Base-by-base conservation (phyloP, 2,797 vertebrate genomes). In the Notamacropus eugenii region DNA sequence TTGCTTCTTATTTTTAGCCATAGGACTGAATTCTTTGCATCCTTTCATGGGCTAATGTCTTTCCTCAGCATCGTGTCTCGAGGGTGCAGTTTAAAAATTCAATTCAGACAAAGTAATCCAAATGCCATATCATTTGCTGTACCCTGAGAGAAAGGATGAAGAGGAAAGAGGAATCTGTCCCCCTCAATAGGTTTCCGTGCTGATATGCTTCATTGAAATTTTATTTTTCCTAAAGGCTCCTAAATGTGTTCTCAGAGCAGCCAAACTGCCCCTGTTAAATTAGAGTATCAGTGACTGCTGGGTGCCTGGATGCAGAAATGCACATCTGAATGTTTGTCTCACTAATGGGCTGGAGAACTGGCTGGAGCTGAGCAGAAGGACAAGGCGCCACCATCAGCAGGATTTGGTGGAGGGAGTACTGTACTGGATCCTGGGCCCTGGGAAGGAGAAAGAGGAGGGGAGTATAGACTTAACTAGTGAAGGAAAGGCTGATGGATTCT, bases 1-100 rank as follows among this genome's bases (percentile, higher is more conserved):
- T 1, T 0, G 27, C 55, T 0, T n/a, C 55, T 92, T 93, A 2
- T 54, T 96, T 96, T 87, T 55, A 93, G 93, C 93, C 0, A 0
- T 28, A 3, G 0, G 74, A 93, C 0, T 0, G 3, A 0, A 0
- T 56, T 92, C 90, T 62, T 3, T 90, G 16, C 19, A 2, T 90
- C 0, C 0, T 94, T 96, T 94, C 97, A 52, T 2, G 0, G 0
- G 92, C 92, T 97, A 0, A 54, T 90, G 90, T n/a, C 90, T 97
- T 87, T 94, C 90, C 93, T 93, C 16, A 2, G 24, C 0, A 0
- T 31, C 0, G 0, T 27, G 92, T 98, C 98, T 97, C 55, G 0
- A 96, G 98, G 97, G 98, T 31, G 91, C 91, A 46, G 96, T 97
- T 98, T 93, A 98, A 97, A 97, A 96, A 74, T 97, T 96, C 29